Evolutionary conservation across 2,888 invertebrate species (phyloP), one percentile per base, ranked within the genome.

Genomic region (Agrotis clavis): DNA sequence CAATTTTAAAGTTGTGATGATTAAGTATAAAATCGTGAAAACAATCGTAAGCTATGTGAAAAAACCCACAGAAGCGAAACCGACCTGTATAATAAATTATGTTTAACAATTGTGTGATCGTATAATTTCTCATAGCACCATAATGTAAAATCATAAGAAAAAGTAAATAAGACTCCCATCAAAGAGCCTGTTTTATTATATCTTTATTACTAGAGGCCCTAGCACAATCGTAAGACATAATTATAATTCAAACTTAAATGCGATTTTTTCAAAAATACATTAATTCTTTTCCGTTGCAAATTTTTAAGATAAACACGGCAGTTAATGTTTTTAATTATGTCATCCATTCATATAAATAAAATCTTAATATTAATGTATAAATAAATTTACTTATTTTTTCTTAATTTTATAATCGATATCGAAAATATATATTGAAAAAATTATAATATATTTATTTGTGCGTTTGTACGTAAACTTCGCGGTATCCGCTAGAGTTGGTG

Each of bases 71-170:
- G 41, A 70, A 62, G 48, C 62, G 61, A 76, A 62, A 73, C 72
- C 59, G 63, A 73, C 57, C 54, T 74, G 77, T 73, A 35, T 57
- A 62, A 73, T 77, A 81, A 77, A 74, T 79, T 76, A 75, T 67
- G 53, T 60, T 75, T 45, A 82, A 84, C 86, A 84, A 84, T 84
- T 45, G 79, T 84, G 86, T 86, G 86, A 79, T 71, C 70, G 56
- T 56, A 50, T 62, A 74, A 72, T 59, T 86, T 84, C 86, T 77
- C 86, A 86, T 67, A 77, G 61, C 48, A 48, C 30, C 60, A 75
- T 62, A 74, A 74, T 68, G 73, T 73, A 83, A 73, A 83, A 85
- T 72, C 56, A 54, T 51, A 74, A 54, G 67, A 85, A 81, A 85
- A 81, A 75, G 67, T 57, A 57, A 68, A 62, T 59, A 64, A 53